Percentiles rank a stretch among this genome's conserved stretches.
These are phyloP conservation scores for Heliconius ethilla DNA, from an alignment of 2,888 invertebrate species.

Conservation along the genomic window DNA sequence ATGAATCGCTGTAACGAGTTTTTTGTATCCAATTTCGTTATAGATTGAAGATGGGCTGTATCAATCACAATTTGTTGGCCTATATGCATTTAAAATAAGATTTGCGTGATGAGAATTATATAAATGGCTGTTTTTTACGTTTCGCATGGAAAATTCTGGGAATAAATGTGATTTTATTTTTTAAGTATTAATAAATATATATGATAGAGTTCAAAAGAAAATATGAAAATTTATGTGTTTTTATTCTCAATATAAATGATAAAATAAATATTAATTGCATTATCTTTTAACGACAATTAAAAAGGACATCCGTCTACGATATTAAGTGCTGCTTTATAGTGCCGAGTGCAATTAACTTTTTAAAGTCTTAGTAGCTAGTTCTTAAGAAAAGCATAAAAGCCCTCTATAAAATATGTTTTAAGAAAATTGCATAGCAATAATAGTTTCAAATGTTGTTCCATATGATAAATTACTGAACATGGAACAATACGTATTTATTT, in stretches of 20 bases:
- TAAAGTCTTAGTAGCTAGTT: slow-evolving; percentile 6
- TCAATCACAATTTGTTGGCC: slow-evolving; percentile 25
- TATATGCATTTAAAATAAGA: slow-evolving; percentile 29
- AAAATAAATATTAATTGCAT: not conserved
- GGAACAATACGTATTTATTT: not conserved
- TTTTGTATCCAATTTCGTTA: slow-evolving; percentile 31
- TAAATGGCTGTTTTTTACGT: not conserved
- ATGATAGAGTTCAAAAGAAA: too few relatives aligned
- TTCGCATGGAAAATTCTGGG: not conserved
- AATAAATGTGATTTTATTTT: not conserved
- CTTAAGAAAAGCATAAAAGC: not conserved
- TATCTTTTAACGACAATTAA: not conserved
- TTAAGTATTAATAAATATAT: too few relatives aligned
- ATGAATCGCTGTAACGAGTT: slow-evolving; percentile 32
- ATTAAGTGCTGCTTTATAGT: slow-evolving; percentile 1
- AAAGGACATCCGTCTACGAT: slow-evolving; percentile 13
- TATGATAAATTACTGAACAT: not conserved
- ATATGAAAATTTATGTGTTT: not conserved
- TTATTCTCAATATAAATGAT: not conserved
- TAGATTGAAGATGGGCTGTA: slow-evolving; percentile 35
- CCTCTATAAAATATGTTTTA: not conserved
- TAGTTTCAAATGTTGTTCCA: not conserved
- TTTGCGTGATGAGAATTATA: not conserved
- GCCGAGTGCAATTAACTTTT: slow-evolving; percentile 1
- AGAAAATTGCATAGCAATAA: not conserved